These are phyloP conservation scores for Rhamnusium bicolor DNA, from an alignment of 2,888 invertebrate genomes.

Conservation along the genomic window DNA sequence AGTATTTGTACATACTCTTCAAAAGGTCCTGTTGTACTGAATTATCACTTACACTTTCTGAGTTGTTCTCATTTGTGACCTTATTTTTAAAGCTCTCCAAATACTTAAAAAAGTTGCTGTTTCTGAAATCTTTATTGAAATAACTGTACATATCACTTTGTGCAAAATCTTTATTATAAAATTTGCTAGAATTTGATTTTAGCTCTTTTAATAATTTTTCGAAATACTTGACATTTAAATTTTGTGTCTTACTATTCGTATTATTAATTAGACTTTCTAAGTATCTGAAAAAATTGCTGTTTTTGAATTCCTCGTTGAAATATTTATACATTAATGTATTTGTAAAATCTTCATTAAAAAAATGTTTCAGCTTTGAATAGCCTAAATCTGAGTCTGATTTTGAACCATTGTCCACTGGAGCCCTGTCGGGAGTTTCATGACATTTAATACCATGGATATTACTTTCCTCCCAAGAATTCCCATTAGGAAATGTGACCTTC, in stretches of 20 bases:
- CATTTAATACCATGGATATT: conserved; percentile 33
- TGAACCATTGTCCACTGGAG: background rate
- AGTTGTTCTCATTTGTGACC: background rate
- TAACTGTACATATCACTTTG: conserved; percentile 7
- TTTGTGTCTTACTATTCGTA: background rate
- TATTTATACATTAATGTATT: conserved; percentile 15
- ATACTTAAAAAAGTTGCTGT: conserved; percentile 28
- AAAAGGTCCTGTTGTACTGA: background rate
- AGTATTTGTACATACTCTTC: background rate
- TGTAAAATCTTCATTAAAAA: conserved; percentile 14
- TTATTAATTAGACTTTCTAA: background rate
- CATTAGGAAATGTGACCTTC: background rate
- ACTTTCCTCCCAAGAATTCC: conserved; percentile 8
- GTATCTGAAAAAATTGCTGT: conserved; percentile 12
- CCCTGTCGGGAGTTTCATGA: background rate
- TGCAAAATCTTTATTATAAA: background rate
- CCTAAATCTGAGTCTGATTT: background rate
- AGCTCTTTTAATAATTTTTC: background rate
- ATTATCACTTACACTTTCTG: background rate
- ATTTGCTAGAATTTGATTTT: background rate
- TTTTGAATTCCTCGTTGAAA: conserved; percentile 10
- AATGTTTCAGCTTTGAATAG: background rate
- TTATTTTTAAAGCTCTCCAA: background rate
- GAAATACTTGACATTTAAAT: background rate
- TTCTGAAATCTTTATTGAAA: conserved; percentile 15